Evolutionary conservation across 2,113 vertebrate species (phyloP), one percentile per base, ranked within the genome.

Genomic region (Telmatochromis sp.): DNA sequence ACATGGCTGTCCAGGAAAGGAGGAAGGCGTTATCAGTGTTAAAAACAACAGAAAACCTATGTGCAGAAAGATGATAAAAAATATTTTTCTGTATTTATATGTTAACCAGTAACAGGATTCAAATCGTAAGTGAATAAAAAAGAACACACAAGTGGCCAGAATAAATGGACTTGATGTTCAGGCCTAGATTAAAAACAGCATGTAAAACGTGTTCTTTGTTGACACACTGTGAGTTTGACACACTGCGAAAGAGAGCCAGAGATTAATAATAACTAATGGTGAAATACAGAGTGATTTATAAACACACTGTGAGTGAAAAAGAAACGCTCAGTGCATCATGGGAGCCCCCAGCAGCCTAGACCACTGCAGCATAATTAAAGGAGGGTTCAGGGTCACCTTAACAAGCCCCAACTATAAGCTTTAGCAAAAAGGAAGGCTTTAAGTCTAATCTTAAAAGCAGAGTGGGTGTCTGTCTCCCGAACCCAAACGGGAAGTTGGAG

Each of bases 1-100:
- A 37, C 33, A 65, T 65, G 60, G 10, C 31, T 37, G 60, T 65
- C 31, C 31, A 0, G 17, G 17, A 0, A 35, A 35, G 0, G 9
- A 2, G 31, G 0, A 63, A 63, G 31, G 6, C 4, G 5, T 37
- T 7, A 12, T 65, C 31, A 37, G 31, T 37, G 31, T 65, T 65
- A 65, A 12, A 65, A 65, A 65, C 60, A 65, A 35, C 17, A 35
- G 60, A 65, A 65, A 65, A n/a, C 6, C 0, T 65, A 65, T 65
- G 33, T 65, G 33, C 60, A 65, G 60, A 21, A 65, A 65, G 4
- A 65, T 35, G 17, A 19, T n/a, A 11, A 63, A 60, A 63, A 4
- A 63, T 13, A 65, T 13, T 37, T 65, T 37, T 65, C 31, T 37
- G 33, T 65, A 65, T 65, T 65, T 65, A 65, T 65, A 65, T 65